Percentiles rank a stretch among this genome's conserved stretches.
Evolutionary conservation across 2,888 invertebrate genomes (phyloP).

Genomic region (Mesorhabditis sp.): DNA sequence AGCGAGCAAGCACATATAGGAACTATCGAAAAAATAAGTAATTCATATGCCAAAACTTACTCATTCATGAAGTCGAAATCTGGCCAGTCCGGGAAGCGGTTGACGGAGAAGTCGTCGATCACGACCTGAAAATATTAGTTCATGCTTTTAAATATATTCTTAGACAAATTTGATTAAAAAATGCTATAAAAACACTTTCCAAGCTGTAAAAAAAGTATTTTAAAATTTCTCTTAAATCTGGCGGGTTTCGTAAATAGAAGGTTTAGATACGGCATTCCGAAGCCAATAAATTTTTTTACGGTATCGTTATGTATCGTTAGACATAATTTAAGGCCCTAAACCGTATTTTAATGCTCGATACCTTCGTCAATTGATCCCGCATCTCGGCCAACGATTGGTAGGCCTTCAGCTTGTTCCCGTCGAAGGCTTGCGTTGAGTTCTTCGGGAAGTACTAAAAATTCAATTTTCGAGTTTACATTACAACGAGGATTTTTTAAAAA

Average conservation of each 20-base stretch:
- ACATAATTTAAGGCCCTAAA: neutral
- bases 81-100: conserved; percentile 54
- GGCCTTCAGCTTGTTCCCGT: conserved; percentile 42
- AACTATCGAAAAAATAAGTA: too few relatives aligned
- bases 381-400: conserved; percentile 50
- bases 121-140: conserved; percentile 24
- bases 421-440: conserved; percentile 38
- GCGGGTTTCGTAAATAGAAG: too few relatives aligned
- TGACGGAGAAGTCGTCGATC: conserved; percentile 48
- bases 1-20: neutral
- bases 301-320: too few relatives aligned
- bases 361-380: conserved; percentile 47
- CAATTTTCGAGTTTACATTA: neutral
- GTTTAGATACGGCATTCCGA: too few relatives aligned
- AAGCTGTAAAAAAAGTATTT: neutral
- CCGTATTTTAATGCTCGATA: conserved; percentile 6
- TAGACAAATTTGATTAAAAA: conserved; percentile 10
- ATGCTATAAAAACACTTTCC: neutral
- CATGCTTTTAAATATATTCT: neutral
- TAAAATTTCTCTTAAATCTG: too few relatives aligned
- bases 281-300: neutral
- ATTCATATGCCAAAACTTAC: too few relatives aligned
- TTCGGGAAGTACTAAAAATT: conserved; percentile 52
- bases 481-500: neutral
- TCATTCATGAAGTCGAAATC: conserved; percentile 51